Conservation (phyloP, 2,888 invertebrate species). For the Pristionchus maxplancki region DNA sequence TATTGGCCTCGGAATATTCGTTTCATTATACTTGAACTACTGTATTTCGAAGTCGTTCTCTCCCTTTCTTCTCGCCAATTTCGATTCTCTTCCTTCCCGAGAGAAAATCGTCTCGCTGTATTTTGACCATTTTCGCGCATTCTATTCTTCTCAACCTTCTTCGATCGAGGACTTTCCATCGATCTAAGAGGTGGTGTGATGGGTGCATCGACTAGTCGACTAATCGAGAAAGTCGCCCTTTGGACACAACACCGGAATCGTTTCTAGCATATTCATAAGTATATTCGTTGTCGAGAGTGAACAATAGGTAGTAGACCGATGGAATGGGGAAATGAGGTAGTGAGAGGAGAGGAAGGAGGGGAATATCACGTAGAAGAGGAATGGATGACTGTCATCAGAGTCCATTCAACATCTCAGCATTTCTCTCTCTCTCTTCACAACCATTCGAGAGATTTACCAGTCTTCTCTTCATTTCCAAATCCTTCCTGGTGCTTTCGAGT, state of each 20-base stretch:
- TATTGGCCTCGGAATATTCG: background rate
- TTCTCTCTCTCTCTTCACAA: background rate
- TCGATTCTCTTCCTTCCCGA: conserved; percentile 12
- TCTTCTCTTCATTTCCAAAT: background rate
- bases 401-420: background rate
- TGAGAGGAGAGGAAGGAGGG: background rate
- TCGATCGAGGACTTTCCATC: background rate
- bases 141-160: background rate
- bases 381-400: background rate
- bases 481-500: background rate
- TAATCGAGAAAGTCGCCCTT: background rate
- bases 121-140: background rate
- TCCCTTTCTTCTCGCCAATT: background rate
- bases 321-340: background rate
- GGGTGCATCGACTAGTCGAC: background rate
- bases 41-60: conserved; percentile 6
- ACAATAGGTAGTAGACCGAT: conserved; percentile 4
- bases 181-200: background rate
- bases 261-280: conserved; percentile 36
- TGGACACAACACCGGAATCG: conserved; percentile 5
- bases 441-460: background rate
- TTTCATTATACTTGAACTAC: conserved; percentile 20
- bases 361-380: background rate
- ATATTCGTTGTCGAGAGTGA: background rate
- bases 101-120: background rate